Conservation (phyloP, 2,113 vertebrate genomes). For the Sceloporus tristichus region DNA sequence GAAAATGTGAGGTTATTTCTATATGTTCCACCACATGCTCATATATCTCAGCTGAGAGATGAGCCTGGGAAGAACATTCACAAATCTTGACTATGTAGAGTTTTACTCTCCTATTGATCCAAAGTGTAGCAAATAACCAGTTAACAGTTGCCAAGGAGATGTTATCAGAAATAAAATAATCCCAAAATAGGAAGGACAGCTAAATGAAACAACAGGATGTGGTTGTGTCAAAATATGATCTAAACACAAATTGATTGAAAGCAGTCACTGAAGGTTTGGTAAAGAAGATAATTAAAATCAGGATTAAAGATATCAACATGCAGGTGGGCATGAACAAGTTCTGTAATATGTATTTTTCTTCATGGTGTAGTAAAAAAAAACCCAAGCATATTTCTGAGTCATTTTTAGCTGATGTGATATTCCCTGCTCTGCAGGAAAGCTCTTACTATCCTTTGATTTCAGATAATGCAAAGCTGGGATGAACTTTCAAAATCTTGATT, state of each 20-base stretch:
- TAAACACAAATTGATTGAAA: slow-evolving; percentile 1
- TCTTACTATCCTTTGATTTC: neutral
- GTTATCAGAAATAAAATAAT: neutral
- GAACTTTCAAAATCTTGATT: too few relatives aligned
- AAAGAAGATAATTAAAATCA: slow-evolving; percentile 9
- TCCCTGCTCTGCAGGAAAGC: neutral
- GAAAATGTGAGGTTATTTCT: neutral
- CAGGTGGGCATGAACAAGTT: slow-evolving; percentile 1
- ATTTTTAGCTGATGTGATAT: neutral
- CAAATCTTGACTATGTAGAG: neutral
- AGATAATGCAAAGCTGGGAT: neutral
- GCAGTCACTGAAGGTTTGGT: neutral
- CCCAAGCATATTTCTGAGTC: slow-evolving; percentile 6
- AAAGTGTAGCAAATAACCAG: neutral
- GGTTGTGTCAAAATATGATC: neutral
- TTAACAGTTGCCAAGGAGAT: neutral
- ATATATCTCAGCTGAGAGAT: neutral
- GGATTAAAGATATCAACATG: slow-evolving; percentile 19
- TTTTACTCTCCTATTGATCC: neutral
- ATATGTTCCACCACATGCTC: neutral
- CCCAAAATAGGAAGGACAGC: neutral
- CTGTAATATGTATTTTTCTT: neutral
- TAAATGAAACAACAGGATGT: neutral
- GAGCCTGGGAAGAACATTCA: neutral
- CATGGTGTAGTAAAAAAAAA: slow-evolving; percentile 19